Conservation (phyloP, 1,140 invertebrate genomes). For the Achroia grisella region DNA sequence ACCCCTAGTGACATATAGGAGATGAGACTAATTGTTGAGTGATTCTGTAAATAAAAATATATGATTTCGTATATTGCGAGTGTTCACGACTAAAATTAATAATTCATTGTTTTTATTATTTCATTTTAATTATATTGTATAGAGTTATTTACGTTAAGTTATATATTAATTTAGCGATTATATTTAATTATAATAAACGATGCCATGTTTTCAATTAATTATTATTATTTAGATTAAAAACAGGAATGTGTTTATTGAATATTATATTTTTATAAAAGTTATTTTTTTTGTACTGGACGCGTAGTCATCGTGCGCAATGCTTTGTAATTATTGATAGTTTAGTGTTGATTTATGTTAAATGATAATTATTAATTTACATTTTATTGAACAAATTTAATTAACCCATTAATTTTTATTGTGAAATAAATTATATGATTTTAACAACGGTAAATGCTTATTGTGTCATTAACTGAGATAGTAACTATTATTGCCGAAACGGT, state of each 20-base stretch:
- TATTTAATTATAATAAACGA: constrained; percentile 34
- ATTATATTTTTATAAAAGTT: constrained; percentile 69
- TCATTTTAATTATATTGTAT: constrained; percentile 35
- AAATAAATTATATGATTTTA: constrained; percentile 38
- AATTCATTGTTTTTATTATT: constrained; percentile 29
- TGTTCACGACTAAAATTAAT: constrained; percentile 31
- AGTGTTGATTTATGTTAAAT: constrained; percentile 59
- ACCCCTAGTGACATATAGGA: too few species aligned
- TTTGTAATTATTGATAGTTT: constrained; percentile 52
- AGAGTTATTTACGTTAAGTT: constrained; percentile 49
- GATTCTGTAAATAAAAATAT: background rate
- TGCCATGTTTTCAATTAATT: constrained; percentile 64
- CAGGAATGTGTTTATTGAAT: constrained; percentile 59
- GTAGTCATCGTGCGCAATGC: constrained; percentile 45
- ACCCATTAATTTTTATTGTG: constrained; percentile 56
- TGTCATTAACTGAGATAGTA: constrained; percentile 69
- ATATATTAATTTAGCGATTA: constrained; percentile 36
- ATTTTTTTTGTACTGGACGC: constrained; percentile 58
- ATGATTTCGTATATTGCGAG: background rate
- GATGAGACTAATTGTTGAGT: background rate
- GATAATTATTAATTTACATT: constrained; percentile 48
- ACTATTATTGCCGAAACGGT: constrained; percentile 68
- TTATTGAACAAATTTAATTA: constrained; percentile 54
- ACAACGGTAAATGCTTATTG: constrained; percentile 71
- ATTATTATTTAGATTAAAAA: constrained; percentile 36